Evolutionary conservation across 2,888 invertebrate species (phyloP), one percentile per base, ranked within the genome.

Genomic region (Caenorhabditis angaria): DNA sequence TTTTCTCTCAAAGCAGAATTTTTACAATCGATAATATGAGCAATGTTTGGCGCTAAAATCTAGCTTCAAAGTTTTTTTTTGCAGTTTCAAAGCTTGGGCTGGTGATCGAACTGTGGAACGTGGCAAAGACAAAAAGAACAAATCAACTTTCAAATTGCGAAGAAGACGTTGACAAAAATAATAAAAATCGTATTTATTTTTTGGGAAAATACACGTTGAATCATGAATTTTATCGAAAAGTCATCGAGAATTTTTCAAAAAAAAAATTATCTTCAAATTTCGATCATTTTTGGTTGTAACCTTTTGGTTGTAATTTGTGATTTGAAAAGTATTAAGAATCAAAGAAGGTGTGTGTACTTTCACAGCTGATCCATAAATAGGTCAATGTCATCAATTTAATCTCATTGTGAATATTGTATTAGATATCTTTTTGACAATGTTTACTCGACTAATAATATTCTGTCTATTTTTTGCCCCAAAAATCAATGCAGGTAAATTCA

Each of bases 1-100:
- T n/a, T n/a, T n/a, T n/a, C n/a, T n/a, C n/a, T n/a, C n/a, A n/a
- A n/a, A n/a, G n/a, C n/a, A n/a, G n/a, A n/a, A n/a, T n/a, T n/a
- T n/a, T n/a, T n/a, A n/a, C n/a, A n/a, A n/a, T n/a, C n/a, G n/a
- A n/a, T n/a, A n/a, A n/a, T n/a, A n/a, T n/a, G n/a, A n/a, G n/a
- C n/a, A n/a, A n/a, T n/a, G n/a, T n/a, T n/a, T n/a, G n/a, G n/a
- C n/a, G n/a, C n/a, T n/a, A n/a, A n/a, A n/a, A n/a, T n/a, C n/a
- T n/a, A 22, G 22, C n/a, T 25, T 51, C 24, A 27, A 27, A 24
- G 14, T 47, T 48, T 47, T 35, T 25, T n/a, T 20, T 60, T 70
- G 54, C 65, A 70, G 70, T 25, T 70, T 62, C 65, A 59, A 56
- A 22, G 65, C 61, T 10, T 63, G 65, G 27, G 27, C 59, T 22